Evolutionary conservation across 2,113 vertebrate genomes (phyloP), one percentile per base, ranked within the genome.

Genomic region (Erpornis zantholeuca): DNA sequence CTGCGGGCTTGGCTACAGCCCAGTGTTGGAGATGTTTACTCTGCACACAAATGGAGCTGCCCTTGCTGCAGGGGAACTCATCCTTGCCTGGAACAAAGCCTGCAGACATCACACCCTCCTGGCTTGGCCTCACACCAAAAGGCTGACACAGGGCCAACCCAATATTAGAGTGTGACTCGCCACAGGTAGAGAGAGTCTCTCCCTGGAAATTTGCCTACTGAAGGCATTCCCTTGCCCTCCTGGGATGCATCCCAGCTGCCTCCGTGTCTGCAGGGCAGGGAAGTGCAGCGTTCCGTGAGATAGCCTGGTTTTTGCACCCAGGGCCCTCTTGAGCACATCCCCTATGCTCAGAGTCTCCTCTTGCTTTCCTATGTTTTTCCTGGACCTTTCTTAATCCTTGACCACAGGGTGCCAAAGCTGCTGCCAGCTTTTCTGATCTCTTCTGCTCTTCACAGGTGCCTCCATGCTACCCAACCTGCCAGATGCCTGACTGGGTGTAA

Each of bases 91-190:
- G 28, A 21, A 44, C 33, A 16, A 33, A 33, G 19, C 68, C 52
- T 78, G 38, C 54, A 86, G n/a, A n/a, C 56, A 70, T 5, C 19
- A 54, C 20, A 6, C 38, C 0, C 60, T 59, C 36, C 77, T 82
- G 36, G 12, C 9, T 38, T 60, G 52, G 28, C 33, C n/a, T 33
- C 13, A 17, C 77, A 45, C 52, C 60, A 24, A 38, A 72, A 36
- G 4, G 52, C 66, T 88, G 76, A 65, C 22, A 42, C 29, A 44
- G 0, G 0, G 12, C 27, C 52, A 44, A 8, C 4, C 27, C 31
- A 65, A 36, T 36, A 65, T 52, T 57, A 36, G 22, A 57, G 15
- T 0, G 1, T 59, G 77, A 57, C 21, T 60, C 0, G 0, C 2
- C 42, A 65, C 10, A 1, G n/a, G 24, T 9, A 4, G 42, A 3